A percentile compares a stretch with the other conserved stretches of the same genome.
Evolutionary conservation across 2,888 invertebrate species (phyloP).

Genomic region (Ichneumoninae sp.): DNA sequence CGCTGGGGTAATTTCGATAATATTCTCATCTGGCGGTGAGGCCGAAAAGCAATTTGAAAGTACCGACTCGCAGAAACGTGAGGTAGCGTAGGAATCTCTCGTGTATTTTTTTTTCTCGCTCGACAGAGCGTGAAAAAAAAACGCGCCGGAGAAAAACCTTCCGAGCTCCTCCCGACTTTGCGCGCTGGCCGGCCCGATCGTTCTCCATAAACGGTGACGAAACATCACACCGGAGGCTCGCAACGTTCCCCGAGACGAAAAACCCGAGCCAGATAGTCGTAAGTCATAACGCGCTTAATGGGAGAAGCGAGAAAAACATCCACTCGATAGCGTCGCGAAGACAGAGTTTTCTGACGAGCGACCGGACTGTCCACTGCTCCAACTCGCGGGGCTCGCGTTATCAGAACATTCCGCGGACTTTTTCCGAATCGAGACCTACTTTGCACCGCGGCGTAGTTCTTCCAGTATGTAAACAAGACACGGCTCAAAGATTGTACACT

Average conservation of each 20-base stretch:
- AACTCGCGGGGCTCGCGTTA: slow-evolving; percentile 26
- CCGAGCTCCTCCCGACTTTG: background rate
- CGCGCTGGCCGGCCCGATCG: background rate
- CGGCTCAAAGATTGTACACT: background rate
- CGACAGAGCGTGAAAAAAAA: background rate
- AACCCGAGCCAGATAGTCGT: background rate
- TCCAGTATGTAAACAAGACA: background rate
- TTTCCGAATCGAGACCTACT: slow-evolving; percentile 58
- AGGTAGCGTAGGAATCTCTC: background rate
- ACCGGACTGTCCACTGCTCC: background rate
- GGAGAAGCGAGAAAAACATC: slow-evolving; percentile 8
- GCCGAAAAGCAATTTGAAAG: too few relatives aligned
- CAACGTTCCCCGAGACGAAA: background rate
- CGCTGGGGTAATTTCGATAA: too few relatives aligned
- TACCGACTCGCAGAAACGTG: background rate
- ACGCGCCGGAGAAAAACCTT: background rate
- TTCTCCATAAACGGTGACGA: background rate
- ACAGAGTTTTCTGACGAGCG: background rate
- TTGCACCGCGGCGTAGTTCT: slow-evolving; percentile 34
- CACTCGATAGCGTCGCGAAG: slow-evolving; percentile 7
- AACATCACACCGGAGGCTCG: background rate
- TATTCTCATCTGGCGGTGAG: too few relatives aligned
- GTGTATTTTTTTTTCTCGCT: background rate
- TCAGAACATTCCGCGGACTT: slow-evolving; percentile 43
- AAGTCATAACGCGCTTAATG: background rate